These are phyloP conservation scores for Peromyscus aztecus DNA, from an alignment of 2,797 vertebrate species.

Conservation along the genomic window DNA sequence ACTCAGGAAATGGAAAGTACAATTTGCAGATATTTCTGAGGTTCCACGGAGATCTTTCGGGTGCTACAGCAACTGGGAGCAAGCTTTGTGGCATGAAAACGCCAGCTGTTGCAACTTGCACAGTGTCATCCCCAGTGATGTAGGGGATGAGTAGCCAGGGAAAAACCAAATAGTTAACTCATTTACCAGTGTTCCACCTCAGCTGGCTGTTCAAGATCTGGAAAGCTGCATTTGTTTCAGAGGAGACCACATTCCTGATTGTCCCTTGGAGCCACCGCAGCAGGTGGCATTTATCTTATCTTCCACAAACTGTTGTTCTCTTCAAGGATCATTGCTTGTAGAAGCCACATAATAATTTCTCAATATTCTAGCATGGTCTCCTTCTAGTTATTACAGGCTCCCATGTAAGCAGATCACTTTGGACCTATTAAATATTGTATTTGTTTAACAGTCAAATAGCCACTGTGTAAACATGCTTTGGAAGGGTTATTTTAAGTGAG, in stretches of 20 bases:
- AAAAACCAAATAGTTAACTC: conserved; percentile 51
- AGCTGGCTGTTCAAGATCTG: conserved; percentile 73
- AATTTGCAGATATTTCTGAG: neutral
- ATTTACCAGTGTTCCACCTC: conserved; percentile 74
- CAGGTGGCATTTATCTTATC: conserved; percentile 83
- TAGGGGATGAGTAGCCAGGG: conserved; percentile 58
- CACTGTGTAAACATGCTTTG: conserved; percentile 71
- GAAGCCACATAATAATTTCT: conserved; percentile 82
- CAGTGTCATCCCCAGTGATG: conserved; percentile 8
- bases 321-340: conserved; percentile 84
- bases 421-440: conserved; percentile 72
- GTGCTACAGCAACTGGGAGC: neutral
- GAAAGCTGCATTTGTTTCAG: conserved; percentile 67
- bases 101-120: conserved; percentile 53
- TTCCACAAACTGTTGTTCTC: conserved; percentile 83
- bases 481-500: conserved; percentile 55
- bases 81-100: conserved; percentile 51
- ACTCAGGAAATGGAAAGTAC: neutral
- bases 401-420: conserved; percentile 67
- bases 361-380: conserved; percentile 75
- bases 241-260: neutral
- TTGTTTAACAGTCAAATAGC: conserved; percentile 70
- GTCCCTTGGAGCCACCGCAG: conserved; percentile 53
- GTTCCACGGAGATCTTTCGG: neutral
- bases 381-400: conserved; percentile 52